These are phyloP conservation scores for Hemiscyllium ocellatum DNA, from an alignment of 2,113 vertebrate genomes.

Conservation along the genomic window DNA sequence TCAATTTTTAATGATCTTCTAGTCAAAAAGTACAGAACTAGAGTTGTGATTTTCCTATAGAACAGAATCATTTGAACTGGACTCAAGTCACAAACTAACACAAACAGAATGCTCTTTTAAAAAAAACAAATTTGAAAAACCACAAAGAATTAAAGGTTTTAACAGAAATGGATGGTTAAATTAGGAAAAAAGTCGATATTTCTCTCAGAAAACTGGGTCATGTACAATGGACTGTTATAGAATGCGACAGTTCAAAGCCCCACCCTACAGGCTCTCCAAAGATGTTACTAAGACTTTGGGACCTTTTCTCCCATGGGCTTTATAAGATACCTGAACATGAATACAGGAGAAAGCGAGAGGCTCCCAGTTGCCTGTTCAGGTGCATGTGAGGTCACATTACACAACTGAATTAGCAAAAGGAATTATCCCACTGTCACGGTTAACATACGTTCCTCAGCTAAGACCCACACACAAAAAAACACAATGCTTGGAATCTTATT, in stretches of 20 bases:
- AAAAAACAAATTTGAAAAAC: neutral
- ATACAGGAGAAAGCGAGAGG: no score
- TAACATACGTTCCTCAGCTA: neutral
- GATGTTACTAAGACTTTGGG: neutral
- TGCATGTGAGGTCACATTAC: neutral
- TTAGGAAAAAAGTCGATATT: neutral
- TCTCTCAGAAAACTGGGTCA: neutral
- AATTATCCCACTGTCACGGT: neutral
- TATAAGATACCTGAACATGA: neutral
- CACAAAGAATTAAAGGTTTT: neutral
- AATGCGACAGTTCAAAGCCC: neutral
- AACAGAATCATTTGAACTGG: neutral
- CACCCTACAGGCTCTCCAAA: neutral
- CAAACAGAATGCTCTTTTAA: neutral
- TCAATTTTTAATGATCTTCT: neutral
- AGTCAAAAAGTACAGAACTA: neutral
- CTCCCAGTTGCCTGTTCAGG: neutral
- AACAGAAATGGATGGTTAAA: neutral
- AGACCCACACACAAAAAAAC: neutral
- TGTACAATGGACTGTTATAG: neutral
- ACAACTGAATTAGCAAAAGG: neutral
- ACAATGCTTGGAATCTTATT: neutral
- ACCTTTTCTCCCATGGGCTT: neutral
- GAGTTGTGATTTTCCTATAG: neutral
- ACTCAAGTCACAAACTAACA: neutral